phyloP scores from a whole-genome alignment of 2,797 vertebrate genomes.

The Coluber constrictor region DNA sequence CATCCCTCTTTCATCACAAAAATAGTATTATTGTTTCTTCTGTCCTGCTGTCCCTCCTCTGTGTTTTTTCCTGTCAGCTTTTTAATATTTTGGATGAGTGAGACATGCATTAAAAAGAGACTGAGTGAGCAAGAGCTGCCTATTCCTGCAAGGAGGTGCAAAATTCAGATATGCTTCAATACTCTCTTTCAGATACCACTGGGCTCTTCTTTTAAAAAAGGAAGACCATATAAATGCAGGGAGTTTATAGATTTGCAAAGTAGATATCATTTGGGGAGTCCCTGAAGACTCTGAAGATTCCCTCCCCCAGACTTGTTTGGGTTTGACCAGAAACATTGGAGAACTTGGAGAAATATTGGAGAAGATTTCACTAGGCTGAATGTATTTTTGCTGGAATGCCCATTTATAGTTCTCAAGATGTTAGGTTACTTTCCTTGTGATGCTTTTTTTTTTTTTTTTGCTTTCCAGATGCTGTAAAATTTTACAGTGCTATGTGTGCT shows the following conservation, averaged over 20 bases:
- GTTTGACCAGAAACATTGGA: background rate
- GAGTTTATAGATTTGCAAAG: background rate
- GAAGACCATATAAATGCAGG: background rate
- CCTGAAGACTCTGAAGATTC: background rate
- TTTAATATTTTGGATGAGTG: background rate
- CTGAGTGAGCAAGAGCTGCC: background rate
- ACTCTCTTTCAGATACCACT: background rate
- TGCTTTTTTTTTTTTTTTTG: slow-evolving; percentile 12
- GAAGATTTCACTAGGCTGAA: slow-evolving; percentile 3
- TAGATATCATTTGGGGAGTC: background rate
- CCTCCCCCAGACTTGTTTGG: background rate
- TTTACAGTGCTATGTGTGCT: background rate
- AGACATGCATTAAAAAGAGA: background rate
- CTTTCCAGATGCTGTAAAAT: background rate
- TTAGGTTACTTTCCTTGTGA: slow-evolving; percentile 11
- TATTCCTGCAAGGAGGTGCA: background rate
- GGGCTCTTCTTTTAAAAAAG: background rate
- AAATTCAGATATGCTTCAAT: background rate
- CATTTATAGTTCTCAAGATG: slow-evolving; percentile 24
- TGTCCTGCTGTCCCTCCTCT: background rate
- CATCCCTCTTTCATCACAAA: background rate
- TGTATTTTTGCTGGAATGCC: slow-evolving; percentile 21
- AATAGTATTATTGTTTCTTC: background rate
- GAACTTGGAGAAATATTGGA: background rate
- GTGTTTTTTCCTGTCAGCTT: background rate